Evolutionary conservation across 2,113 vertebrate genomes (phyloP).

Genomic region (Mesitornis unicolor): DNA sequence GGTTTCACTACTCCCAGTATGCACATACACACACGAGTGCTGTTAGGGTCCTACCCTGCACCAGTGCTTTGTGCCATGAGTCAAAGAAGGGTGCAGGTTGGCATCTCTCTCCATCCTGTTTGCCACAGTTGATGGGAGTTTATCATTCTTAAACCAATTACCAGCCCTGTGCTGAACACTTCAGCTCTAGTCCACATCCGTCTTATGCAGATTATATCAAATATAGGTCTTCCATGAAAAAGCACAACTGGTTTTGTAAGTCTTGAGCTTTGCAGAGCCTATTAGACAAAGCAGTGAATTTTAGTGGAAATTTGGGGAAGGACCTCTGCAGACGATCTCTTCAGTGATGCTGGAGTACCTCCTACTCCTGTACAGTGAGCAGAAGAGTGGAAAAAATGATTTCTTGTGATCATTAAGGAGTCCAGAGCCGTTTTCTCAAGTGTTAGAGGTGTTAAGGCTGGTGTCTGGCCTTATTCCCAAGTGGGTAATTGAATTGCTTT

Average conservation of each 20-base stretch:
- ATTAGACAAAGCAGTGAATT: slow-evolving; percentile 11
- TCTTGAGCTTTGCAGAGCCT: background rate
- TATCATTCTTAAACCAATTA: slow-evolving; percentile 40
- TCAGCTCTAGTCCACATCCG: slow-evolving; percentile 24
- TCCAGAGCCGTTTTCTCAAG: slow-evolving; percentile 47
- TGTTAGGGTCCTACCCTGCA: background rate
- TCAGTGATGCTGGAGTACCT: background rate
- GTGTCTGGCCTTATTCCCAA: slow-evolving; percentile 56
- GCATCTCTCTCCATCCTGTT: background rate
- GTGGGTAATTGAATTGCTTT: slow-evolving; percentile 55
- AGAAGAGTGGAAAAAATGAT: slow-evolving; percentile 4
- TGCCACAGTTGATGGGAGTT: background rate
- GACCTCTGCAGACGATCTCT: background rate
- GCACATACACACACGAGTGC: too few relatives aligned
- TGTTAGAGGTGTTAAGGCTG: slow-evolving; percentile 37
- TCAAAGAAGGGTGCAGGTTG: background rate
- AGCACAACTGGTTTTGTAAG: background rate
- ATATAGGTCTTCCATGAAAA: background rate
- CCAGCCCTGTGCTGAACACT: slow-evolving; percentile 27
- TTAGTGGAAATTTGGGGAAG: slow-evolving; percentile 6
- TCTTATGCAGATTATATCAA: slow-evolving; percentile 20
- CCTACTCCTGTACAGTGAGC: background rate
- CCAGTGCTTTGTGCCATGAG: background rate
- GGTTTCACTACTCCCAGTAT: background rate
- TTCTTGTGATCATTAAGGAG: slow-evolving; percentile 27